Evolutionary conservation across 2,797 vertebrate genomes (phyloP).

Genomic region (Caiman crocodilus): DNA sequence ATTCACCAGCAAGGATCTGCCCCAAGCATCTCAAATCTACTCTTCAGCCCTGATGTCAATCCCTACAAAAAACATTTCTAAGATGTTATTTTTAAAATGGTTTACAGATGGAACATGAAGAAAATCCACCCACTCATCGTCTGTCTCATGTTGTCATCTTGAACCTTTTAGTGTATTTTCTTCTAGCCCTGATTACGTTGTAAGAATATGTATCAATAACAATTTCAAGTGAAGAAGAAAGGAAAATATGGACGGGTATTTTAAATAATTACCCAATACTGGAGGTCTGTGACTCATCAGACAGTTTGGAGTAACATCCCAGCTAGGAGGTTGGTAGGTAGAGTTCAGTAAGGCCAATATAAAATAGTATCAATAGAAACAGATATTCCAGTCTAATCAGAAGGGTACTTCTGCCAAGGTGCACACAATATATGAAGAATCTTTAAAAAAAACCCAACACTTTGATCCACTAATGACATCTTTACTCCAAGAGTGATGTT

Average conservation of each 20-base stretch:
- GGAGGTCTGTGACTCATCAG: neutral
- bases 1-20: neutral
- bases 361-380: neutral
- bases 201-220: constrained; percentile 12
- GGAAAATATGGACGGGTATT: constrained; percentile 13
- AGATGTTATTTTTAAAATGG: constrained; percentile 28
- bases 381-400: neutral
- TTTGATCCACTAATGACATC: neutral
- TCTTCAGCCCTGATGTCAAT: neutral
- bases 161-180: constrained; percentile 57
- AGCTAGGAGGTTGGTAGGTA: neutral
- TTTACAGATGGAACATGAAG: constrained; percentile 72
- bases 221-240: constrained; percentile 1
- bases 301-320: neutral
- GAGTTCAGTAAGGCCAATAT: neutral
- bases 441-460: neutral
- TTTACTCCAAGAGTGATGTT: neutral
- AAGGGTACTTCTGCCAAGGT: neutral
- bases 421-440: neutral
- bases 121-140: constrained; percentile 75
- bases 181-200: constrained; percentile 1
- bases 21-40: constrained; percentile 24
- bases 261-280: neutral
- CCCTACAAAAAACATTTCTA: constrained; percentile 28
- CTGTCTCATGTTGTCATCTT: constrained; percentile 48